Evolutionary conservation across 2,797 vertebrate species (phyloP), one percentile per base, ranked within the genome.

Genomic region (Apogon talboti): DNA sequence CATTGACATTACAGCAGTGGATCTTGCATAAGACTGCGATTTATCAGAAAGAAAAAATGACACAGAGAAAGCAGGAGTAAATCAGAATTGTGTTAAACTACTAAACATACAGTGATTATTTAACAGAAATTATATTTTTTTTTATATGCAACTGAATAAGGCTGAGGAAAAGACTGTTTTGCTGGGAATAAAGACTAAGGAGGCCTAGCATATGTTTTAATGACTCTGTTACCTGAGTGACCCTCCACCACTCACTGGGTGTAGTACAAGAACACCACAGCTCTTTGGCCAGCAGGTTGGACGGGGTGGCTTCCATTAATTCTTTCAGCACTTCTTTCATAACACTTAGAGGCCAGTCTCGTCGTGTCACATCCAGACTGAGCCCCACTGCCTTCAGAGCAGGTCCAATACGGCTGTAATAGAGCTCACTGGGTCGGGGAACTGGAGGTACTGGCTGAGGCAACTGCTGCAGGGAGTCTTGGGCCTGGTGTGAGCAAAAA

Each of bases 1-100:
- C 97, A 99, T 99, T 2, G 98, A 99, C 98, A 99, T 99, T 78
- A 99, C 98, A 11, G 98, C 98, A 24, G 98, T 98, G 40, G 98
- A 99, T 79, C 98, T 95, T 76, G 97, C 96, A 0, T 99, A 99
- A 1, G 95, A 96, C 97, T 99, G 76, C 4, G 76, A 18, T 0
- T n/a, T 0, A 60, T 10, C 33, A 38, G 2, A 44, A 37, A 42
- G 46, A 6, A n/a, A 19, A 43, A 6, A 15, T 18, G 1, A 55
- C 6, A 0, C 4, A n/a, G 30, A 54, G 2, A 7, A 18, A 24
- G 43, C 11, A 62, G 0, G 24, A 1, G 49, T 0, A 11, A 4
- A 2, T 1, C 30, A 45, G 0, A 4, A 14, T 18, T 28, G 14
- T 18, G 13, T 2, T 12, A 35, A 35, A 35, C 9, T 35, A 9